Base-by-base conservation (phyloP, 2,888 invertebrate species). In the Drosophila pseudotalamancana region DNA sequence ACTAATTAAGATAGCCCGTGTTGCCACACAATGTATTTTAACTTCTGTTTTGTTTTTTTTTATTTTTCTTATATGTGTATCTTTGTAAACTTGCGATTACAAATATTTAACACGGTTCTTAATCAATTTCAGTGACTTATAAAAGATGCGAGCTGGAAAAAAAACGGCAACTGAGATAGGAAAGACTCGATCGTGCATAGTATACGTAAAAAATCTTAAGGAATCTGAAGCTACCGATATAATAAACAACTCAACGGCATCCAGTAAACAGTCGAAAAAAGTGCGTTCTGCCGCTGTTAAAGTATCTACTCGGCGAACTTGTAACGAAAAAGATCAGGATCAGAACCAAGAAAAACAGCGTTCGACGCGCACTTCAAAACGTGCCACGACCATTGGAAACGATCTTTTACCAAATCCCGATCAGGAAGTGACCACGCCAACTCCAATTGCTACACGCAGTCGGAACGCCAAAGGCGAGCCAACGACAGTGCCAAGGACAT, bases 111-210 rank as follows among this genome's bases (percentile, higher is more conserved):
- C 21, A 35, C 16, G 8, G 4, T 46, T 31, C 23, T 54, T 31
- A 37, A 54, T 32, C 21, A 51, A 63, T 66, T 66, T 9, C 57
- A 87, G 79, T 69, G 64, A 70, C 64, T 45, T 68, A 77, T 82
- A 70, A 88, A 90, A 88, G 72, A 90, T 91, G 91, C 91, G 90
- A 77, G 80, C 82, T 65, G 90, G 89, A 61, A 89, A 88, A 74
- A 90, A 86, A 67, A 57, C 67, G 50, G 77, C 66, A 63, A 68
- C 72, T 43, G 84, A 69, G 72, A 77, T 48, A 87, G 88, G 72
- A 74, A 81, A 87, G 72, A 90, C 90, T 43, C 89, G 90, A 64
- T 76, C 90, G 43, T 90, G 90, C 77, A 88, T 90, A 59, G 90
- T 91, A 35, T 89, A 89, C 31, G 69, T 91, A n/a, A 89, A 88